Percentiles rank a stretch among this genome's conserved stretches.
Conservation (phyloP, 2,113 vertebrate genomes). For the Vanacampus margaritifer region DNA sequence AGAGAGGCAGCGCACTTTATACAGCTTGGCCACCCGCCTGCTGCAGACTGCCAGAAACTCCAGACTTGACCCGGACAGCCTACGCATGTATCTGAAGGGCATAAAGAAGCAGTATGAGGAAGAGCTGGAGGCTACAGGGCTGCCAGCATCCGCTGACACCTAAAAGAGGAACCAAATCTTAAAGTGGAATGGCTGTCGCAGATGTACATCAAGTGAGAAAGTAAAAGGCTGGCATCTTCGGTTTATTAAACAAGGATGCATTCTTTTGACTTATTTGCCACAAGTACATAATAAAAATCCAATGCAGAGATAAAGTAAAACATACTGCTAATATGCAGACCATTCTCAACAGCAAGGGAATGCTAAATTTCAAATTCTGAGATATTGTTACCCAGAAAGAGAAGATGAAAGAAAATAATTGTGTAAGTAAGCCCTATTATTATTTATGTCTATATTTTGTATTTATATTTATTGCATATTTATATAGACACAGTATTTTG, state of each 20-base stretch:
- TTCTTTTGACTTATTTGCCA: not conserved
- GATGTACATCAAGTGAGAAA: not conserved
- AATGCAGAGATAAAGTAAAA: not conserved
- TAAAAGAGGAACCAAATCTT: not conserved
- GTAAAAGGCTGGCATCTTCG: not conserved
- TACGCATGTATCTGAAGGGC: constrained; percentile 83
- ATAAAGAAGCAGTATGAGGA: constrained; percentile 82
- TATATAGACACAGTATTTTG: not conserved
- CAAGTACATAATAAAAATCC: not conserved
- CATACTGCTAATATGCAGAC: not conserved
- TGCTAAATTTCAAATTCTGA: not conserved
- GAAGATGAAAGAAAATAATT: not conserved
- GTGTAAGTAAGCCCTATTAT: not conserved
- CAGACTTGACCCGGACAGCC: constrained; percentile 80
- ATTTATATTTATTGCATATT: not conserved
- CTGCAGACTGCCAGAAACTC: constrained; percentile 89
- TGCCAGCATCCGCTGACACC: constrained; percentile 36
- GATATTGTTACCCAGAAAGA: not conserved
- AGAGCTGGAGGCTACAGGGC: constrained; percentile 58
- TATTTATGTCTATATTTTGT: too few relatives aligned
- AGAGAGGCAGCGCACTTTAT: constrained; percentile 75
- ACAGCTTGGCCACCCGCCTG: constrained; percentile 82
- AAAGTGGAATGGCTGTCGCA: constrained; percentile 45
- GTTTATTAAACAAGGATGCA: not conserved
- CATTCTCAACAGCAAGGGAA: too few relatives aligned